A percentile compares a stretch with the other conserved stretches of the same genome.
Evolutionary conservation across 2,797 vertebrate genomes (phyloP).

Genomic region (Anguilla pacifica): DNA sequence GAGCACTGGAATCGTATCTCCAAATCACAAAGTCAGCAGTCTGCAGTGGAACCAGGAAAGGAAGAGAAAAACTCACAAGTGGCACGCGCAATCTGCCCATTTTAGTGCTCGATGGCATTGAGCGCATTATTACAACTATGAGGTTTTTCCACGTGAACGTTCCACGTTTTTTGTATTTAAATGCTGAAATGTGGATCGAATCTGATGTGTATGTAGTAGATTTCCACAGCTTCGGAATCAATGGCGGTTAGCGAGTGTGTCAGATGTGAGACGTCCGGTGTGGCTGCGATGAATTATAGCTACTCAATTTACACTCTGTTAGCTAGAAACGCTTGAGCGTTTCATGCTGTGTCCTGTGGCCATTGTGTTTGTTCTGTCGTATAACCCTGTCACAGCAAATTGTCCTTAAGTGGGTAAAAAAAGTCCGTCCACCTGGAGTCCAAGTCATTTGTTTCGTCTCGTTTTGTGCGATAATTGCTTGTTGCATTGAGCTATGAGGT

Average conservation of each 20-base stretch:
- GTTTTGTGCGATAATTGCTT: too few species aligned
- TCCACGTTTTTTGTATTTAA: background rate
- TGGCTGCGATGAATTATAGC: background rate
- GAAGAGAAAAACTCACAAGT: background rate
- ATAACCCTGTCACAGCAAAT: background rate
- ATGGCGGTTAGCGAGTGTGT: background rate
- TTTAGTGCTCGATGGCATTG: background rate
- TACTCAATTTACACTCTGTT: background rate
- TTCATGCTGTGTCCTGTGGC: background rate
- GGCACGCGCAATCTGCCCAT: background rate
- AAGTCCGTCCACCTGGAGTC: background rate
- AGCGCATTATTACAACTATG: background rate
- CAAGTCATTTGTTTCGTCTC: background rate
- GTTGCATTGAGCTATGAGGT: too few species aligned
- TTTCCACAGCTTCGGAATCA: background rate
- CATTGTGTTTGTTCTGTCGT: background rate
- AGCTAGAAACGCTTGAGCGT: background rate
- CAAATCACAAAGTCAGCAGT: background rate
- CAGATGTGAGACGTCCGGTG: background rate
- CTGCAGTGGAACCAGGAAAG: background rate
- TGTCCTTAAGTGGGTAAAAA: background rate
- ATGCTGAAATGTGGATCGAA: background rate
- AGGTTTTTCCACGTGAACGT: too few species aligned
- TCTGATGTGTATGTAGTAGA: background rate
- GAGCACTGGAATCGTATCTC: background rate